These are phyloP conservation scores for Forbesichthys agassizii DNA, from an alignment of 2,113 vertebrate genomes.

Conservation along the genomic window DNA sequence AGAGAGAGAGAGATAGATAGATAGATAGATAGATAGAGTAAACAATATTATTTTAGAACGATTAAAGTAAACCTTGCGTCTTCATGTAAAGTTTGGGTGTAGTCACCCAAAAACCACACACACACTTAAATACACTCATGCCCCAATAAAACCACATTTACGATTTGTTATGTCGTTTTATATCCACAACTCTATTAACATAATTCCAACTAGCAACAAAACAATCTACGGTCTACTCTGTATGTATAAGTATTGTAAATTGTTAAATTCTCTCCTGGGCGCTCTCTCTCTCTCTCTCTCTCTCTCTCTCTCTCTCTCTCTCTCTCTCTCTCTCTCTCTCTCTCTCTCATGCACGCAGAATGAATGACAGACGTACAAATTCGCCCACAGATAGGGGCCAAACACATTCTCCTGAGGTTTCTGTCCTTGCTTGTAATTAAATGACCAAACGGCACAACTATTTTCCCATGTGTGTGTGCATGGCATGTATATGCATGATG, in stretches of 20 bases:
- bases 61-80: too few relatives aligned
- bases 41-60: too few relatives aligned
- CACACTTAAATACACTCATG: background rate
- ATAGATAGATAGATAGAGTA: too few relatives aligned
- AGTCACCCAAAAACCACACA: constrained; percentile 12
- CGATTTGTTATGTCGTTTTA: background rate
- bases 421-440: constrained; percentile 39
- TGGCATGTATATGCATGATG: background rate
- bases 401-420: constrained; percentile 14
- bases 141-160: background rate
- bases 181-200: background rate
- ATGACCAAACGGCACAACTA: constrained; percentile 1
- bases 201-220: too few relatives aligned
- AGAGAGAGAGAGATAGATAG: too few relatives aligned
- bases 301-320: background rate
- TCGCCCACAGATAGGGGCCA: background rate
- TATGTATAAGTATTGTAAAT: background rate
- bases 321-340: background rate
- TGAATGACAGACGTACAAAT: background rate
- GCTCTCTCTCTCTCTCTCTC: too few relatives aligned
- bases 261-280: too few relatives aligned
- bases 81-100: constrained; percentile 30
- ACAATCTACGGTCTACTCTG: background rate
- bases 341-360: background rate
- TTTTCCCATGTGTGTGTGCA: background rate